Evolutionary conservation across 2,113 vertebrate genomes (phyloP).

Genomic region (Glaucomys volans): DNA sequence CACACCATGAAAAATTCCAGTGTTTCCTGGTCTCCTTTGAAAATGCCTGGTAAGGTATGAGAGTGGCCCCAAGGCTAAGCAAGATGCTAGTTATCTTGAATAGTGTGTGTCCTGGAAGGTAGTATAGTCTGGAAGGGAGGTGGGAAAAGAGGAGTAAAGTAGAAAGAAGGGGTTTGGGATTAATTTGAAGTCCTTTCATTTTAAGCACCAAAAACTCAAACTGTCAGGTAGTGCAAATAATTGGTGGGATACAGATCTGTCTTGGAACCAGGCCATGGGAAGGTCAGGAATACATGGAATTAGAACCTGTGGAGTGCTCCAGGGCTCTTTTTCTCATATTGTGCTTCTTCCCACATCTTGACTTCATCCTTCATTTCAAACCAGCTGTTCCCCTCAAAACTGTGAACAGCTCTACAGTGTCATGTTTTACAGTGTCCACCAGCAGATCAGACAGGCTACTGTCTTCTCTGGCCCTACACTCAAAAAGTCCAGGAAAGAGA

Average conservation of each 20-base stretch:
- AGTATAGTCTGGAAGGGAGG: neutral
- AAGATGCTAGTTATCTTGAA: neutral
- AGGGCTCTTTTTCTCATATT: neutral
- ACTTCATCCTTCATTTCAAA: neutral
- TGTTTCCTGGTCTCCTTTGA: neutral
- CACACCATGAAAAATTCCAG: neutral
- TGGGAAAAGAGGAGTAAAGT: neutral
- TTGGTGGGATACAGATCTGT: neutral
- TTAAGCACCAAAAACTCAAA: neutral
- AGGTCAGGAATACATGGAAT: neutral
- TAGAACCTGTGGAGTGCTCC: rapidly evolving
- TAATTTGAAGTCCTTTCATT: neutral
- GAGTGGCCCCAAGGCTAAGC: neutral
- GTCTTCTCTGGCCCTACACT: neutral
- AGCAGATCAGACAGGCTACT: neutral
- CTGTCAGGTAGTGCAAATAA: neutral
- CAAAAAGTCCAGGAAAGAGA: neutral
- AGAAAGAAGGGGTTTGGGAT: neutral
- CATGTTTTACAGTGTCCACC: neutral
- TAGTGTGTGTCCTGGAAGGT: neutral
- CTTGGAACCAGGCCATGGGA: rapidly evolving
- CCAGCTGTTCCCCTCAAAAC: neutral
- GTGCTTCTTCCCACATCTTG: neutral
- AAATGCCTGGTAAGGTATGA: neutral
- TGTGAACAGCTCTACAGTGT: neutral